These are phyloP conservation scores for Procambarus clarkii DNA, from an alignment of 1,140 invertebrate species.

Conservation along the genomic window DNA sequence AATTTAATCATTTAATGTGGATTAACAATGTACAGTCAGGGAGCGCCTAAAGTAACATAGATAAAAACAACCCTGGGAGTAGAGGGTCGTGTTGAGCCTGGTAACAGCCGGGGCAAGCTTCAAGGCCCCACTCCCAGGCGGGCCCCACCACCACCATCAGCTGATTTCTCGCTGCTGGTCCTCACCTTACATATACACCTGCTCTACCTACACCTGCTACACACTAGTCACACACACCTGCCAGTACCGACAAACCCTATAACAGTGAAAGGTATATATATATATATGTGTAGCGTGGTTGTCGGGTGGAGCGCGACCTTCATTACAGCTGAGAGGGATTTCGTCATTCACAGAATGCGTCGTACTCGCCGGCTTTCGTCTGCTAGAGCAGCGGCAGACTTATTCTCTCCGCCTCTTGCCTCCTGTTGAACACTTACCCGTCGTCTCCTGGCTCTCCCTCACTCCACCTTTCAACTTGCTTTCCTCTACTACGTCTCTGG, in stretches of 20 bases:
- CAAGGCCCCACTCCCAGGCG: too few species aligned
- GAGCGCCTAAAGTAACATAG: too few species aligned
- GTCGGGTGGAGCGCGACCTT: background rate
- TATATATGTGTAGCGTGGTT: background rate
- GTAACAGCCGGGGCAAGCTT: background rate
- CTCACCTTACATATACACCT: too few species aligned
- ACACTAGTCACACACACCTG: too few species aligned
- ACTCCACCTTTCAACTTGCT: background rate
- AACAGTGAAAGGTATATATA: background rate
- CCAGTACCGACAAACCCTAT: too few species aligned
- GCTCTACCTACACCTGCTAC: too few species aligned
- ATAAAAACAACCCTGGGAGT: background rate
- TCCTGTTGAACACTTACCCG: background rate
- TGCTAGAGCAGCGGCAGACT: background rate
- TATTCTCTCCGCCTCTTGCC: too few species aligned
- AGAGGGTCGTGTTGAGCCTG: background rate
- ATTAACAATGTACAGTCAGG: too few species aligned
- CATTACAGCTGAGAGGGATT: constrained; percentile 26
- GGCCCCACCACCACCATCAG: background rate
- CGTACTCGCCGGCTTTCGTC: constrained; percentile 29
- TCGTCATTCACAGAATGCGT: constrained; percentile 7
- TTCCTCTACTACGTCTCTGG: background rate
- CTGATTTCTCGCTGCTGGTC: background rate
- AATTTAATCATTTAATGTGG: too few species aligned
- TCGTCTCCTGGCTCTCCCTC: background rate